These are phyloP conservation scores for Petrocephalus zakoni DNA, from an alignment of 2,113 vertebrate genomes.

Conservation along the genomic window DNA sequence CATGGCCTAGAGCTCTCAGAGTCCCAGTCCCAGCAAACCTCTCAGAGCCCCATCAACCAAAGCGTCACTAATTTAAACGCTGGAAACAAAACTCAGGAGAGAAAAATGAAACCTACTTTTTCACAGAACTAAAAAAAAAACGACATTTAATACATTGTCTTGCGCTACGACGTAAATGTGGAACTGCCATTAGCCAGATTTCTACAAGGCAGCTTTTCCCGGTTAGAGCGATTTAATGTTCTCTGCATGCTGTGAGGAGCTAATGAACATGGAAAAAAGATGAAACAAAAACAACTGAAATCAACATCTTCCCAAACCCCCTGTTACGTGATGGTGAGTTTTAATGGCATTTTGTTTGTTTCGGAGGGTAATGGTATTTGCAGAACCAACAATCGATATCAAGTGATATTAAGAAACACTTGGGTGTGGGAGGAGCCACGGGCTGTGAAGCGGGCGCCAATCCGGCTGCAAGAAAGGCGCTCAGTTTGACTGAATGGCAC, in stretches of 20 bases:
- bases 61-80: neutral
- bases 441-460: neutral
- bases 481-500: neutral
- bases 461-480: neutral
- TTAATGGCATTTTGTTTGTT: slow-evolving; percentile 21
- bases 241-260: slow-evolving; percentile 33
- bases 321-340: slow-evolving; percentile 30
- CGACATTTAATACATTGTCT: slow-evolving; percentile 31
- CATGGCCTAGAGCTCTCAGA: neutral
- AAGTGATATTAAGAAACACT: neutral
- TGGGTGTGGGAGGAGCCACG: neutral
- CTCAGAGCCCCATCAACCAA: neutral
- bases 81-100: neutral
- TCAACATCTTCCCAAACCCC: slow-evolving; percentile 29
- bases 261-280: slow-evolving; percentile 39
- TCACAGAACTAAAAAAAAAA: neutral
- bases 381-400: neutral
- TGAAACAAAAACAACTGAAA: slow-evolving; percentile 30
- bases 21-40: neutral
- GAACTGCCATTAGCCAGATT: slow-evolving; percentile 34
- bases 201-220: slow-evolving; percentile 34
- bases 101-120: neutral
- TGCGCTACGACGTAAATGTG: slow-evolving; percentile 20
- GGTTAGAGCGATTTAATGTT: slow-evolving; percentile 38
- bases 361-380: slow-evolving; percentile 2